phyloP scores from a whole-genome alignment of 2,888 invertebrate genomes.

The Leptura quadrifasciata region DNA sequence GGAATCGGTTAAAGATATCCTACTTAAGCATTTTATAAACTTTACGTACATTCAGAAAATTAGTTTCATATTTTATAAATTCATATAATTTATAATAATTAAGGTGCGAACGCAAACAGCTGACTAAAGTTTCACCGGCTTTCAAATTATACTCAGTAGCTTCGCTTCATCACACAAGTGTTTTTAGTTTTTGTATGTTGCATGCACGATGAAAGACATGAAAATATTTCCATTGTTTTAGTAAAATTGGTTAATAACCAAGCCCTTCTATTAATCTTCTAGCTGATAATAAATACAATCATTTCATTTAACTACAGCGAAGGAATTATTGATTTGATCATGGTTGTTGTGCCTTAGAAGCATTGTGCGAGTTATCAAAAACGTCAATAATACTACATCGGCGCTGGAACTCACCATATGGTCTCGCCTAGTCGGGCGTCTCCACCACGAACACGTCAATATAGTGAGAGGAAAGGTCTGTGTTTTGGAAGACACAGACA shows the following conservation, averaged over 20 bases:
- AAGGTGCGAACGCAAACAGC: not conserved
- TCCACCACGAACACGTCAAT: conserved; percentile 44
- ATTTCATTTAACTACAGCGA: not conserved
- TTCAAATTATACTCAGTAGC: not conserved
- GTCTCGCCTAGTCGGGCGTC: conserved; percentile 43
- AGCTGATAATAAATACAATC: not conserved
- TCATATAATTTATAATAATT: not conserved
- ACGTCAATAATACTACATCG: conserved; percentile 44
- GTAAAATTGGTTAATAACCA: conserved; percentile 8
- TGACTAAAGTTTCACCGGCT: not conserved
- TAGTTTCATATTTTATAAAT: not conserved
- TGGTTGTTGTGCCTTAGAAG: conserved; percentile 21
- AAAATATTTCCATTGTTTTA: not conserved
- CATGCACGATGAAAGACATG: not conserved
- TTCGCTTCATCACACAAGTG: not conserved
- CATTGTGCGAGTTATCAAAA: conserved; percentile 24
- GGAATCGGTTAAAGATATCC: too few relatives aligned
- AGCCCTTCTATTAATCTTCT: conserved; percentile 9
- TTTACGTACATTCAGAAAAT: too few relatives aligned
- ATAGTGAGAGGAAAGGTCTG: conserved; percentile 31
- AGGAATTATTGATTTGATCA: conserved; percentile 27
- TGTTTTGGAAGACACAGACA: conserved; percentile 30
- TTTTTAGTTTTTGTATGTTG: not conserved
- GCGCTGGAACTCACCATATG: conserved; percentile 46
- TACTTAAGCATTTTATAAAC: too few relatives aligned